Evolutionary conservation across 2,888 invertebrate genomes (phyloP).

Genomic region (Eupithecia exiguata): DNA sequence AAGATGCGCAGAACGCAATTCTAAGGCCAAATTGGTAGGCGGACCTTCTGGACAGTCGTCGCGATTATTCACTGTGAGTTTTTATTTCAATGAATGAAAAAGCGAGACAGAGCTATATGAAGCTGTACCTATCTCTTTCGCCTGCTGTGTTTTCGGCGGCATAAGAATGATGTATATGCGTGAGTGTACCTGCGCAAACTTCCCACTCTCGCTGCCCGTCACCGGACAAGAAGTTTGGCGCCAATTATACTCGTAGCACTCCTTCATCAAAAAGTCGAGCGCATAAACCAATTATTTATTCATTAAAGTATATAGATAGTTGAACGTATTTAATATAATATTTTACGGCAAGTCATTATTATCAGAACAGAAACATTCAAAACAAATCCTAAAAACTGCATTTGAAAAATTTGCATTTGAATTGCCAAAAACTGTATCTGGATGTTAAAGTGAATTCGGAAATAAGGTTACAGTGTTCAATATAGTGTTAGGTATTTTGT

Average conservation of each 20-base stretch:
- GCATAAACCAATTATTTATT: background rate
- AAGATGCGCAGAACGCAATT: too few relatives aligned
- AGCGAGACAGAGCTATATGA: too few relatives aligned
- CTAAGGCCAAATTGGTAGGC: too few relatives aligned
- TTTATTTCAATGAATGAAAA: too few relatives aligned
- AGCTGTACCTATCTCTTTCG: too few relatives aligned
- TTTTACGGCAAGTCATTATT: background rate
- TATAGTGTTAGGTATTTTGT: slow-evolving; percentile 17
- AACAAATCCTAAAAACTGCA: slow-evolving; percentile 12
- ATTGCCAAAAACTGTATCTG: slow-evolving; percentile 3
- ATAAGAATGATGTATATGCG: too few relatives aligned
- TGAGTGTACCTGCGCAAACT: too few relatives aligned
- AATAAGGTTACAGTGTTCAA: slow-evolving; percentile 25
- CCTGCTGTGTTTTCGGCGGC: too few relatives aligned
- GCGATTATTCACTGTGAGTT: too few relatives aligned
- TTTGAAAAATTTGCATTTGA: slow-evolving; percentile 18
- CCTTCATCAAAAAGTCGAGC: background rate
- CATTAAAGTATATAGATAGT: background rate
- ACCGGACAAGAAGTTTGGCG: too few relatives aligned
- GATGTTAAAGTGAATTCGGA: slow-evolving; percentile 16
- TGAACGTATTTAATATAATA: background rate
- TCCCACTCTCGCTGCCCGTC: too few relatives aligned
- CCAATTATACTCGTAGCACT: background rate
- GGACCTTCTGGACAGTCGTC: too few relatives aligned
- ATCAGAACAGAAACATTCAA: background rate